Evolutionary conservation across 1,140 invertebrate species (phyloP).

Genomic region (Lucilia sericata): DNA sequence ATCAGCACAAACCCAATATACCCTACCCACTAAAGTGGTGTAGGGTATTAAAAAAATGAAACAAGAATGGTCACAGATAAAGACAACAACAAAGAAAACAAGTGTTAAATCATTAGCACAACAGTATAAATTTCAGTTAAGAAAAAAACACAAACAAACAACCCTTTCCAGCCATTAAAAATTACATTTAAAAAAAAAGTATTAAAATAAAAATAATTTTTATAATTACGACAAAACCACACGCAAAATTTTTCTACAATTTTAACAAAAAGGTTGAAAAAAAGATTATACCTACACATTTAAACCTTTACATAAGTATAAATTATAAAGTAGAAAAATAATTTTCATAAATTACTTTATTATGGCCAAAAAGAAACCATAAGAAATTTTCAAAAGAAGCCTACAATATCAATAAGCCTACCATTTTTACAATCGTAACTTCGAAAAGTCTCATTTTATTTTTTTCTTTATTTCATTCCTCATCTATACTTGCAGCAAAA

Average conservation of each 20-base stretch:
- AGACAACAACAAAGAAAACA: background rate
- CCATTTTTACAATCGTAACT: background rate
- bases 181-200: background rate
- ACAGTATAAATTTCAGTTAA: background rate
- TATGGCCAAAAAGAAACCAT: constrained; percentile 20
- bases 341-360: constrained; percentile 41
- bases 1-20: too few species aligned
- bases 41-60: background rate
- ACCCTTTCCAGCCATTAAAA: background rate
- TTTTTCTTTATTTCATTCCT: too few species aligned
- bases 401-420: background rate
- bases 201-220: background rate
- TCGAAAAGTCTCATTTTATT: background rate
- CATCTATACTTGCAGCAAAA: background rate
- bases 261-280: background rate
- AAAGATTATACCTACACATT: too few species aligned
- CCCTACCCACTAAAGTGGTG: too few species aligned
- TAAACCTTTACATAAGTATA: background rate
- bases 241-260: background rate
- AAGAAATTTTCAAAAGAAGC: constrained; percentile 6
- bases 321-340: background rate
- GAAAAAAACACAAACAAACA: background rate
- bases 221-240: constrained; percentile 25
- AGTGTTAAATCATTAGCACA: constrained; percentile 29
- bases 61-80: background rate